Conservation (phyloP, 2,113 vertebrate species). For the Pao palembangensis region DNA sequence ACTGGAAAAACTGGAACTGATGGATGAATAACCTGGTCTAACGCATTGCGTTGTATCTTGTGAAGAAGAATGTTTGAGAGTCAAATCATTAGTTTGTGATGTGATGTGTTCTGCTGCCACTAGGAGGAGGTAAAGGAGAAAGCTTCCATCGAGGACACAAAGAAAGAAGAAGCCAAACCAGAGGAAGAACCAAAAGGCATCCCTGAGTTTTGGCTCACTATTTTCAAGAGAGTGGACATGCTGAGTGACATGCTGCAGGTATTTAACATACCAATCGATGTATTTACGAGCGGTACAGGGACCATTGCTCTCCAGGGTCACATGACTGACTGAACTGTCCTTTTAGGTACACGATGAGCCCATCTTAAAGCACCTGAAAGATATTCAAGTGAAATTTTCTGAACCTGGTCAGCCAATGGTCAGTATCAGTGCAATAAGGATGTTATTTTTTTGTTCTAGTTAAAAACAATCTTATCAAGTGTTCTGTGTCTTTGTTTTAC, state of each 20-base stretch:
- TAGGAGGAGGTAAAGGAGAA: conserved; percentile 90
- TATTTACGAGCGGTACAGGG: background rate
- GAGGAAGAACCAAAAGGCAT: conserved; percentile 86
- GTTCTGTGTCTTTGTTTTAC: background rate
- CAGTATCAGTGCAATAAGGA: conserved; percentile 55
- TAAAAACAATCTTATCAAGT: background rate
- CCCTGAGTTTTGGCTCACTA: conserved; percentile 97
- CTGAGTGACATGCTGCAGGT: conserved; percentile 95
- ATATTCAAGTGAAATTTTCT: conserved; percentile 96
- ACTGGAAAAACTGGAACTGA: no score
- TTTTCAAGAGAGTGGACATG: conserved; percentile 97
- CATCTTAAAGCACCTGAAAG: conserved; percentile 93
- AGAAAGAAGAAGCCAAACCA: conserved; percentile 74
- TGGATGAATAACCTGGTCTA: background rate
- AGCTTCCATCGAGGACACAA: conserved; percentile 84
- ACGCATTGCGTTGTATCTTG: background rate
- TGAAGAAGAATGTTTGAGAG: background rate
- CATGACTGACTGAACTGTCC: conserved; percentile 5
- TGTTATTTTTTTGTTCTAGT: background rate
- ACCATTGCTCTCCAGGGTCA: no score
- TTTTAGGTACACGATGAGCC: conserved; percentile 93
- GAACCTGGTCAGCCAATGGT: conserved; percentile 94
- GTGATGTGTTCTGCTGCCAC: background rate
- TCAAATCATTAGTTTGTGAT: conserved; percentile 2
- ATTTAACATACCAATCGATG: background rate